These are phyloP conservation scores for Manduca sexta DNA, from an alignment of 1,140 invertebrate genomes.

Conservation along the genomic window DNA sequence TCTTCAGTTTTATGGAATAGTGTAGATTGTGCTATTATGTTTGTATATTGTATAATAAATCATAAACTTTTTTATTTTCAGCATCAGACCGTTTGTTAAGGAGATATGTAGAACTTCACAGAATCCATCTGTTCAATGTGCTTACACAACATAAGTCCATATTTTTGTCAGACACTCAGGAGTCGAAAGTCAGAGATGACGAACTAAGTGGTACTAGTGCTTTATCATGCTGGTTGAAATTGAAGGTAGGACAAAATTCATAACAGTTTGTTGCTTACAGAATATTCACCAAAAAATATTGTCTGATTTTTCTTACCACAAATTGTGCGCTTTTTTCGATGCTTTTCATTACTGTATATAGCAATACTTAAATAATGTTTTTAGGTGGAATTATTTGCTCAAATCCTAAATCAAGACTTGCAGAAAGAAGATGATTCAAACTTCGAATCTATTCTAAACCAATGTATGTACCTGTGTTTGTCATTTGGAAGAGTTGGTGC, in stretches of 20 bases:
- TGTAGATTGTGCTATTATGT: too few relatives aligned
- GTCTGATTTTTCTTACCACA: too few relatives aligned
- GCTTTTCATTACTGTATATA: conserved; percentile 17
- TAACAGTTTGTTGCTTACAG: too few relatives aligned
- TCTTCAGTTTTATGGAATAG: too few relatives aligned
- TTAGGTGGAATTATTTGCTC: conserved; percentile 86
- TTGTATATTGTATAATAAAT: conserved; percentile 5
- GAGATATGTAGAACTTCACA: conserved; percentile 92
- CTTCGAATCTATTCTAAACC: conserved; percentile 91
- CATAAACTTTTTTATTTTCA: conserved; percentile 66
- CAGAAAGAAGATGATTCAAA: conserved; percentile 75
- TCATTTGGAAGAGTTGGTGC: conserved; percentile 95
- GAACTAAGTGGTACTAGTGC: conserved; percentile 82
- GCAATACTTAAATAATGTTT: too few relatives aligned
- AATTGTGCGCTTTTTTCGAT: too few relatives aligned
- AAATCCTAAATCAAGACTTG: conserved; percentile 82
- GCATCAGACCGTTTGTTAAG: conserved; percentile 83
- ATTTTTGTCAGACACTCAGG: conserved; percentile 78
- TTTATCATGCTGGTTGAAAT: conserved; percentile 81
- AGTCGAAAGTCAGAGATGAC: conserved; percentile 68
- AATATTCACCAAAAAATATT: too few relatives aligned
- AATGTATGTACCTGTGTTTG: conserved; percentile 96
- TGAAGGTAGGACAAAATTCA: too few relatives aligned
- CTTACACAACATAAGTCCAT: conserved; percentile 96
- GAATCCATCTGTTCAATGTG: conserved; percentile 95